Base-by-base conservation (phyloP, 1,140 invertebrate genomes). In the Sesamia nonagrioides region DNA sequence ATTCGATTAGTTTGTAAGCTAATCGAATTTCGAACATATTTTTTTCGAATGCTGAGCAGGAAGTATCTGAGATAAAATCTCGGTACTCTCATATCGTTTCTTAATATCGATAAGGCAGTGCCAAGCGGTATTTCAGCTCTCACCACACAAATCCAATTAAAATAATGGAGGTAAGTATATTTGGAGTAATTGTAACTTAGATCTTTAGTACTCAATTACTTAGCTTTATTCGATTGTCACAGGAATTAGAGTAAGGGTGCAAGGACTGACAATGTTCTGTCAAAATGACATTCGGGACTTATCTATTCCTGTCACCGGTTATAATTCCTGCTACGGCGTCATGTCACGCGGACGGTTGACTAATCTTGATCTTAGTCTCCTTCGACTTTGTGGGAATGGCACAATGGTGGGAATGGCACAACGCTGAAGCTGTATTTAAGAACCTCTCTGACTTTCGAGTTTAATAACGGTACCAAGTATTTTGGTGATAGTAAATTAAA, bases 151-250 rank as follows among this genome's bases (percentile, higher is more conserved):
- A 83, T 76, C 80, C 81, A 88, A 88, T 88, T 85, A 86, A 79
- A 77, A 48, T 85, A 87, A 87, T 86, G 84, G 82, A 52, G 79
- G 77, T 84, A 84, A 77, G 84, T 86, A 85, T 81, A 82, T 78
- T 61, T 79, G 77, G 69, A 68, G 83, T 89, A 90, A 89, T 90
- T 88, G 86, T 87, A 82, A 83, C 79, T 80, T 78, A 61, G 77
- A 33, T 48, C 21, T 50, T 48, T 33, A 69, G 68, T 37, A 66
- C 74, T 69, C 42, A 48, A 27, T 69, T 50, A 48, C 42, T 69
- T 69, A 37, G n/a, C n/a, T 37, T 9, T 33, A 33, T 50, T 69
- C 42, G 21, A 48, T n/a, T 48, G 66, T 21, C 8, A 21, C n/a
- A 35, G 37, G 37, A 58, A 42, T 66, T 42, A 18, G 37, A 17